These are phyloP conservation scores for Mormyrus hasselquistii DNA, from an alignment of 2,797 vertebrate species.

Conservation along the genomic window DNA sequence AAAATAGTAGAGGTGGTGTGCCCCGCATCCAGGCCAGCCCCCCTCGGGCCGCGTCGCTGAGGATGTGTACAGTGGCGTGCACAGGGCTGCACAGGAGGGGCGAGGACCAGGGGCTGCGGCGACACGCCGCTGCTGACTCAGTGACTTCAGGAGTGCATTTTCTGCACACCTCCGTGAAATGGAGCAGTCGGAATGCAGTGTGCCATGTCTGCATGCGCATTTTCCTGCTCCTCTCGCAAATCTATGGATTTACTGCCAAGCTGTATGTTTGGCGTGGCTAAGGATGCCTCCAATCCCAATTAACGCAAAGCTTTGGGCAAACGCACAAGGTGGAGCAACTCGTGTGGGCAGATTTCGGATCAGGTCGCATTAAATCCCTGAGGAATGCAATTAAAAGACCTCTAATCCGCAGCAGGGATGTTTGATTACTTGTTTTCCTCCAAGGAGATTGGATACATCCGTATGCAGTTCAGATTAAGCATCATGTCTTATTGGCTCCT, in stretches of 20 bases:
- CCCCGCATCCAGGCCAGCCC: neutral
- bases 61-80: neutral
- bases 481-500: neutral
- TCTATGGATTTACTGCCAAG: slow-evolving; percentile 1
- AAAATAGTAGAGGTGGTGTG: neutral
- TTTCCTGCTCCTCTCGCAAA: neutral
- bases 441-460: neutral
- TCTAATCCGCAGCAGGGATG: neutral
- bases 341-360: neutral
- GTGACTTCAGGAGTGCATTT: slow-evolving; percentile 14
- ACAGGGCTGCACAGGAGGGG: neutral
- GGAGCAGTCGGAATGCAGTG: neutral
- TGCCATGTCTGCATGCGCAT: neutral
- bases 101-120: neutral
- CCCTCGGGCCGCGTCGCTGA: neutral
- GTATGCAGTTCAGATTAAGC: neutral
- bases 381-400: neutral
- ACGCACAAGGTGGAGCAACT: neutral
- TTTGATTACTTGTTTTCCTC: neutral
- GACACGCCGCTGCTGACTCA: neutral
- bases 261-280: neutral
- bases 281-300: neutral
- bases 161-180: neutral
- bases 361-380: neutral
- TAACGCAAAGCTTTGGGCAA: neutral